Percentiles rank a stretch among this genome's conserved stretches.
Evolutionary conservation across 2,797 vertebrate species (phyloP).

Genomic region (Anniella stebbinsi): DNA sequence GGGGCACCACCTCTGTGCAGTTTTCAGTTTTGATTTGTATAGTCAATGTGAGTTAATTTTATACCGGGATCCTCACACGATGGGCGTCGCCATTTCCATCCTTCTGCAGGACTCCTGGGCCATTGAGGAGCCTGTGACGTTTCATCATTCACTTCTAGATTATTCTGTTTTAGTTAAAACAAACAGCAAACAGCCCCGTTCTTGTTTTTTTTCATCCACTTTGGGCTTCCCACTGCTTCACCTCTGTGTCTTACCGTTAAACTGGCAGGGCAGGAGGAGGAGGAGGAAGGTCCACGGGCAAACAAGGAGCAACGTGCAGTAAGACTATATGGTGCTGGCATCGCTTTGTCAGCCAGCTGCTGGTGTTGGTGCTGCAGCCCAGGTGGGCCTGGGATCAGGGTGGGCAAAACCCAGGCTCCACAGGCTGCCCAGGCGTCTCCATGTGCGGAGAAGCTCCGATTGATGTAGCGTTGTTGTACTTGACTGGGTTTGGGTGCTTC

Average conservation of each 20-base stretch:
- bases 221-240: not conserved
- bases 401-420: too few species aligned
- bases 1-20: not conserved
- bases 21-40: not conserved
- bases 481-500: too few species aligned
- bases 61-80: not conserved
- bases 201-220: not conserved
- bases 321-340: not conserved
- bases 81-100: not conserved
- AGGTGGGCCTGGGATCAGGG: too few species aligned
- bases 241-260: not conserved
- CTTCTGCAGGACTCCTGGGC: not conserved
- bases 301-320: not conserved
- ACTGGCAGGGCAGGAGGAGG: not conserved
- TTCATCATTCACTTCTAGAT: not conserved
- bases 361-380: too few species aligned
- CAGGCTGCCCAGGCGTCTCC: too few species aligned
- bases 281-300: not conserved
- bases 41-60: not conserved
- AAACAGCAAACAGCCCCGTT: not conserved
- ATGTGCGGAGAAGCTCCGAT: too few species aligned
- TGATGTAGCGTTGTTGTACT: too few species aligned
- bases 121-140: not conserved
- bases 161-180: not conserved
- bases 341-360: not conserved